phyloP scores from a whole-genome alignment of 2,797 vertebrate species.

The Crenuchus spilurus region DNA sequence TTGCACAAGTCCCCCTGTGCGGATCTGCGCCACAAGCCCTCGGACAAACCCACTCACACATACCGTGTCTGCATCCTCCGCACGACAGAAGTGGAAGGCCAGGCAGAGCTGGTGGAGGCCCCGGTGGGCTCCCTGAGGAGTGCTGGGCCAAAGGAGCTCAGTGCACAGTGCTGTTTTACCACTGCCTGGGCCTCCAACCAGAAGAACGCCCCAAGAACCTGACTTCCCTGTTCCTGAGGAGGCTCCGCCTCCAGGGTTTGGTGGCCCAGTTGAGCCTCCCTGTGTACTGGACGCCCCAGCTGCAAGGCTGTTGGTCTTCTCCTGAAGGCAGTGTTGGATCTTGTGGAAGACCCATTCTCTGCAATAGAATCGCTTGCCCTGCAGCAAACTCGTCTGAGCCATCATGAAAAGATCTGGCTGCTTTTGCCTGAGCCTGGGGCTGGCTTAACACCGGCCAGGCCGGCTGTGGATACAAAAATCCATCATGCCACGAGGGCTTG shows the following conservation, averaged over 20 bases:
- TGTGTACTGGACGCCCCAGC: slow-evolving; percentile 67
- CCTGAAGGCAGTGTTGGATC: slow-evolving; percentile 98
- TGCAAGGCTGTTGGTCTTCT: slow-evolving; percentile 85
- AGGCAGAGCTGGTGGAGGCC: slow-evolving; percentile 87
- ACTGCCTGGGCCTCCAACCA: slow-evolving; percentile 94
- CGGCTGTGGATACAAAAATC: slow-evolving; percentile 58
- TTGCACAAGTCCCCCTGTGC: slow-evolving; percentile 83
- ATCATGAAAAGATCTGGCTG: slow-evolving; percentile 74
- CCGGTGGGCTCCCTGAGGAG: slow-evolving; percentile 82
- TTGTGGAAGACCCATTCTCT: slow-evolving; percentile 99
- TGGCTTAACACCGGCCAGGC: slow-evolving; percentile 52
- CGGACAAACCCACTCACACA: slow-evolving; percentile 89
- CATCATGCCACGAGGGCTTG: slow-evolving; percentile 59
- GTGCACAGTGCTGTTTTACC: slow-evolving; percentile 95
- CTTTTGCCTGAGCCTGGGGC: slow-evolving; percentile 63
- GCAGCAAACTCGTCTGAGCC: slow-evolving; percentile 96
- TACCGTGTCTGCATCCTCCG: slow-evolving; percentile 91
- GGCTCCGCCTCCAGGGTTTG: slow-evolving; percentile 58
- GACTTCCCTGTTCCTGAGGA: slow-evolving; percentile 71
- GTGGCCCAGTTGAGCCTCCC: slow-evolving; percentile 71
- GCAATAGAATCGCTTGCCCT: slow-evolving; percentile 98
- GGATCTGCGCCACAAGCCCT: slow-evolving; percentile 87
- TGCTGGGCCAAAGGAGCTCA: slow-evolving; percentile 94
- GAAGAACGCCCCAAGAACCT: slow-evolving; percentile 90
- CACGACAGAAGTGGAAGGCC: slow-evolving; percentile 95